Conservation (phyloP, 1,140 invertebrate species). For the Rhyacophila brunnea region DNA sequence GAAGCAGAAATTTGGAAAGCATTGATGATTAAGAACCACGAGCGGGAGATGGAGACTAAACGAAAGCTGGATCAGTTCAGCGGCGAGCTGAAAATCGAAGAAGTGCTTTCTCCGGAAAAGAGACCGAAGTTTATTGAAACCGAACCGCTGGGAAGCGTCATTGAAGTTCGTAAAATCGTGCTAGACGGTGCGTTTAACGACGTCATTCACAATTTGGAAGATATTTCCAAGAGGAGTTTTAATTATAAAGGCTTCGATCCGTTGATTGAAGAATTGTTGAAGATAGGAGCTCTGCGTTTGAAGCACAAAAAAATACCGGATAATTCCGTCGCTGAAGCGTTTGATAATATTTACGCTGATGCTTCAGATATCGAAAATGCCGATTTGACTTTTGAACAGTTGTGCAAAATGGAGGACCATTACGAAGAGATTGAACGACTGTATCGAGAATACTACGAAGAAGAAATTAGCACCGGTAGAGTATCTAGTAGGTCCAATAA, state of each 20-base stretch:
- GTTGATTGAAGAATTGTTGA: slow-evolving; percentile 46
- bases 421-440: slow-evolving; percentile 32
- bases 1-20: slow-evolving; percentile 53
- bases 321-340: slow-evolving; percentile 19
- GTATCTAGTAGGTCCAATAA: not conserved
- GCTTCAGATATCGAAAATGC: slow-evolving; percentile 31
- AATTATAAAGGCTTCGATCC: slow-evolving; percentile 55
- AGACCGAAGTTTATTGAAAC: not conserved
- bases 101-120: slow-evolving; percentile 3
- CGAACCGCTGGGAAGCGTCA: slow-evolving; percentile 14
- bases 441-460: slow-evolving; percentile 30
- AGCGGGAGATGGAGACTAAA: slow-evolving; percentile 51
- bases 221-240: slow-evolving; percentile 50
- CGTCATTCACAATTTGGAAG: slow-evolving; percentile 21
- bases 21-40: slow-evolving; percentile 48
- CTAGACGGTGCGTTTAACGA: slow-evolving; percentile 16
- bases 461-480: slow-evolving; percentile 20
- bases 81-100: slow-evolving; percentile 46
- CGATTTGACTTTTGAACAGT: slow-evolving; percentile 31
- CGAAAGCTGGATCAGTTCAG: slow-evolving; percentile 49
- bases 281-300: slow-evolving; percentile 11
- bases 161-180: slow-evolving; percentile 23
- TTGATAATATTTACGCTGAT: slow-evolving; percentile 27
- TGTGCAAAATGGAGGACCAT: slow-evolving; percentile 34
- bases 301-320: slow-evolving; percentile 15